Base-by-base conservation (phyloP, 2,113 vertebrate species). In the Pongo pygmaeus region DNA sequence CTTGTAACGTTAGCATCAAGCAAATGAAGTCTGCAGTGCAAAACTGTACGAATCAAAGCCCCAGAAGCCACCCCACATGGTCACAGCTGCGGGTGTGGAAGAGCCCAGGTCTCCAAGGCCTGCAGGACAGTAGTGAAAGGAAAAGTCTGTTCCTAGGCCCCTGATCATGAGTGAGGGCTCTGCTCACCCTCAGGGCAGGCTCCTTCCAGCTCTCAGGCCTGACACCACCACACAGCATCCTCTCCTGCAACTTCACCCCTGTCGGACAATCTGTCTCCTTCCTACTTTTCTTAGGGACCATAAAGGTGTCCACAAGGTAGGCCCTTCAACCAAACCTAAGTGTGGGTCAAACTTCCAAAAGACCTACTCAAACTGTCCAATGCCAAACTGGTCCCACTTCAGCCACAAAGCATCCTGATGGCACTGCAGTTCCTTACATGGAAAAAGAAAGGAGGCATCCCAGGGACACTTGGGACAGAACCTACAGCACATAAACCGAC, bases 31-130 rank as follows among this genome's bases (percentile, higher is more conserved):
- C 40, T 67, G 64, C n/a, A n/a, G 18, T 1, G 8, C 32, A 20
- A 9, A 22, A 17, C 22, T 2, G 25, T 2, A 55, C 3, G 25
- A 57, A 70, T 52, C 46, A 70, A 46, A 46, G 38, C 7, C 72
- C 57, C 5, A 3, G n/a, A 43, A 17, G 84, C 64, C 32, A 72
- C 30, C 1, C 8, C 17, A 8, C 0, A 0, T 18, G 5, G 3
- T 52, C 52, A 38, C 69, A 84, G 32, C 40, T 55, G 14, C 32
- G 25, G 70, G 23, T 40, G 22, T 14, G 14, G 14, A 52, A 64
- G 17, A 78, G 23, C 75, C 35, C 38, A 4, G 0, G 27, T 25
- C 13, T 67, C 48, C 67, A 35, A 52, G 35, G 46, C 18, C 77
- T 40, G 27, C 35, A 46, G n/a, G 32, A 84, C 10, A 12, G 32